Evolutionary conservation across 2,888 invertebrate genomes (phyloP).

Genomic region (Acronicta psi): DNA sequence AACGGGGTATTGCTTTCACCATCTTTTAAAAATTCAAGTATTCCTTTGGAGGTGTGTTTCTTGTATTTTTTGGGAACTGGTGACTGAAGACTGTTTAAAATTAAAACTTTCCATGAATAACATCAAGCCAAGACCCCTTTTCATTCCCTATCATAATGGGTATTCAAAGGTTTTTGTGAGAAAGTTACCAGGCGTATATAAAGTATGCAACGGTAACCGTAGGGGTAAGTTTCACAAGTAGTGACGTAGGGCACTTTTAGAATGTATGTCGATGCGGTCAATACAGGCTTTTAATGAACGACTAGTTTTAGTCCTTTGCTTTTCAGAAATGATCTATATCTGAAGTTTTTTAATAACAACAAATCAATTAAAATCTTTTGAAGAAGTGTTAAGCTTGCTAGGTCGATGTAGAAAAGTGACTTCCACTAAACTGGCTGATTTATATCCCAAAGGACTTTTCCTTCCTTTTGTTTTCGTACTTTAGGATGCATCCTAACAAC

Average conservation of each 20-base stretch:
- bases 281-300: too few relatives aligned
- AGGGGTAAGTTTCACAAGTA: conserved; percentile 47
- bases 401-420: too few relatives aligned
- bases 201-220: conserved; percentile 68
- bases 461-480: too few relatives aligned
- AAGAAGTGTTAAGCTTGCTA: too few relatives aligned
- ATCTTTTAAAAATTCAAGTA: conserved; percentile 24
- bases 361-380: too few relatives aligned
- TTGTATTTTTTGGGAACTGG: conserved; percentile 40
- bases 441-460: too few relatives aligned
- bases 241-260: conserved; percentile 12
- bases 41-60: conserved; percentile 25
- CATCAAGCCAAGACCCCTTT: conserved; percentile 59
- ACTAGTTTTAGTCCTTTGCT: too few relatives aligned
- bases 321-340: too few relatives aligned
- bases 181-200: conserved; percentile 66
- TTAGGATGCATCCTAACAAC: too few relatives aligned
- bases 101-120: conserved; percentile 66
- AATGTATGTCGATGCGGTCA: conserved; percentile 2
- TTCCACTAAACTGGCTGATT: too few relatives aligned
- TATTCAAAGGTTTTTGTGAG: conserved; percentile 65
- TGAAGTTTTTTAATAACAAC: too few relatives aligned
- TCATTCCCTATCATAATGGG: conserved; percentile 62
- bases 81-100: conserved; percentile 52
- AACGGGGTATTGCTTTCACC: neutral